These are phyloP conservation scores for Toxotes jaculatrix DNA, from an alignment of 2,113 vertebrate genomes.

Conservation along the genomic window DNA sequence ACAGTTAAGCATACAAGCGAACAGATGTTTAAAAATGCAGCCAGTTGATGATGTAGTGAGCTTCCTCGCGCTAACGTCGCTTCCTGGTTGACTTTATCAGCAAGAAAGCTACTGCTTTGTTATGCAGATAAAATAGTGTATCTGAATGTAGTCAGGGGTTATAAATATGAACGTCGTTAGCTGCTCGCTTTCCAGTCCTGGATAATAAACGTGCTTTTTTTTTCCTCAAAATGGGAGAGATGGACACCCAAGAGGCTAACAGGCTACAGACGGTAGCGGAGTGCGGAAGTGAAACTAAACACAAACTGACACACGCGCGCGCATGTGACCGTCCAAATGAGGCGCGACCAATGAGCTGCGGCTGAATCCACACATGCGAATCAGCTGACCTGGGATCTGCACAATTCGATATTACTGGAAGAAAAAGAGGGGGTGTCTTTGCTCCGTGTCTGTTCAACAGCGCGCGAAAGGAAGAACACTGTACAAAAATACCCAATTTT, in stretches of 20 bases:
- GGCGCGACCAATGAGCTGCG: constrained; percentile 58
- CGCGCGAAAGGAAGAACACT: too few relatives aligned
- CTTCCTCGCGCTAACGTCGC: constrained; percentile 59
- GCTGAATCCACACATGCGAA: background rate
- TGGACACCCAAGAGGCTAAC: constrained; percentile 44
- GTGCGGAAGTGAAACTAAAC: constrained; percentile 85
- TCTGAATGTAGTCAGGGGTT: accelerated
- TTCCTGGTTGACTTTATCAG: constrained; percentile 62
- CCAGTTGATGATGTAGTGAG: constrained; percentile 32
- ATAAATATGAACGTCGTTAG: background rate
- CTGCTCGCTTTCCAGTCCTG: background rate
- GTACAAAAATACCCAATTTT: too few relatives aligned
- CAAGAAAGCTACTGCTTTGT: background rate
- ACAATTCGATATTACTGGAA: background rate
- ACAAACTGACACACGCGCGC: constrained; percentile 50
- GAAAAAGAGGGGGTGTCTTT: too few relatives aligned
- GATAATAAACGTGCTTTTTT: constrained; percentile 11
- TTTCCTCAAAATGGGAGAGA: background rate
- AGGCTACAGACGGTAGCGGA: constrained; percentile 41
- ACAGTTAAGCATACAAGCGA: constrained; percentile 10
- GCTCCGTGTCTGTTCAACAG: too few relatives aligned
- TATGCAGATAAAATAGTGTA: background rate
- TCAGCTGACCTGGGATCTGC: constrained; percentile 57
- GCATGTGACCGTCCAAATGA: constrained; percentile 38
- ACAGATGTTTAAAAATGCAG: constrained; percentile 21